Conservation (phyloP, 1,140 invertebrate genomes). For the Microplitis demolitor region DNA sequence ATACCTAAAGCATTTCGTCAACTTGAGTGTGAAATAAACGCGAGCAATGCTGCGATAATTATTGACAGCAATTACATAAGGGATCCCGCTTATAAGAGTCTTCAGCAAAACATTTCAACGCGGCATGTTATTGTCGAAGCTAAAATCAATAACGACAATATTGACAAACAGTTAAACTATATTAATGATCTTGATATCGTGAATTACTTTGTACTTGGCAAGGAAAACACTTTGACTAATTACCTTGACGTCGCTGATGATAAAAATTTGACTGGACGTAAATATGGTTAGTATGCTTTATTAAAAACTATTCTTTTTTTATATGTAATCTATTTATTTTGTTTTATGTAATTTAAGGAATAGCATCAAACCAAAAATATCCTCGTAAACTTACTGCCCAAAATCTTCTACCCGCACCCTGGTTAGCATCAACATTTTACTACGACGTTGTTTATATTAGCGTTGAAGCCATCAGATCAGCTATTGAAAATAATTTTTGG, state of each 20-base stretch:
- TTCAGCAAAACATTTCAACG: conserved; percentile 86
- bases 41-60: conserved; percentile 88
- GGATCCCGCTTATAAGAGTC: conserved; percentile 90
- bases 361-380: too few relatives aligned
- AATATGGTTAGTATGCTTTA: conserved; percentile 66
- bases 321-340: neutral
- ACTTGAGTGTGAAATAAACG: conserved; percentile 79
- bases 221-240: conserved; percentile 70
- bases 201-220: conserved; percentile 84
- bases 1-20: conserved; percentile 80
- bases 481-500: conserved; percentile 70
- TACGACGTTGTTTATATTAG: conserved; percentile 79
- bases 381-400: conserved; percentile 58
- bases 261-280: conserved; percentile 52
- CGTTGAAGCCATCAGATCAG: conserved; percentile 76
- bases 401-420: conserved; percentile 37
- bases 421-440: conserved; percentile 75
- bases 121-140: conserved; percentile 80
- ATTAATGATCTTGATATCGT: conserved; percentile 82
- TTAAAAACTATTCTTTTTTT: neutral
- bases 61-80: conserved; percentile 88
- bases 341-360: too few relatives aligned
- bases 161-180: conserved; percentile 70
- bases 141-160: conserved; percentile 58
- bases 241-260: conserved; percentile 65